Percentiles rank a stretch among this genome's conserved stretches.
Evolutionary conservation across 2,797 vertebrate species (phyloP).

Genomic region (Tolypeutes matacus): DNA sequence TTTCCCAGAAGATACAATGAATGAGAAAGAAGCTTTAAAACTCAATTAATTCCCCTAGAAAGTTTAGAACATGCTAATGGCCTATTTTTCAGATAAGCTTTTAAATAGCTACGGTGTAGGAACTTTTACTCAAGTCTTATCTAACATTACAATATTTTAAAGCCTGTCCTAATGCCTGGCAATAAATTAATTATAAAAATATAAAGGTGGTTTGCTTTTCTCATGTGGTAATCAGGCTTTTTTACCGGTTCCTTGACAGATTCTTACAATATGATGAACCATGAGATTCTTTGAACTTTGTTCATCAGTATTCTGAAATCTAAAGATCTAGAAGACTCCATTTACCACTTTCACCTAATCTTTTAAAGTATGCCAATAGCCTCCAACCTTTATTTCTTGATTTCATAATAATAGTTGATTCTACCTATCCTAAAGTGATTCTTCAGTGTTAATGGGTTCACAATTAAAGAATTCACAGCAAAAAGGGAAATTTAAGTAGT

Average conservation of each 20-base stretch:
- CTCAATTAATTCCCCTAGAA: background rate
- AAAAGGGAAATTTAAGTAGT: background rate
- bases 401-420: slow-evolving; percentile 4
- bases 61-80: background rate
- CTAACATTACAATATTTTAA: slow-evolving; percentile 10
- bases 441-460: background rate
- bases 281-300: background rate
- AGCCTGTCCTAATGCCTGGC: background rate
- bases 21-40: background rate
- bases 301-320: background rate
- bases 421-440: background rate
- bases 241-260: background rate
- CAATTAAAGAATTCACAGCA: slow-evolving; percentile 45
- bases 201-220: background rate
- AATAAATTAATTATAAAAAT: slow-evolving; percentile 34
- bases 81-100: slow-evolving; percentile 1
- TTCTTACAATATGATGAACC: background rate
- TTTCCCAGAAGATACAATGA: background rate
- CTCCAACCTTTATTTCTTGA: background rate
- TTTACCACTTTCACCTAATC: background rate
- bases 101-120: background rate
- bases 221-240: background rate
- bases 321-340: background rate
- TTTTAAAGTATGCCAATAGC: background rate
- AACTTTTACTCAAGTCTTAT: background rate